Conservation (phyloP, 2,113 vertebrate genomes). For the Apteryx mantelli region DNA sequence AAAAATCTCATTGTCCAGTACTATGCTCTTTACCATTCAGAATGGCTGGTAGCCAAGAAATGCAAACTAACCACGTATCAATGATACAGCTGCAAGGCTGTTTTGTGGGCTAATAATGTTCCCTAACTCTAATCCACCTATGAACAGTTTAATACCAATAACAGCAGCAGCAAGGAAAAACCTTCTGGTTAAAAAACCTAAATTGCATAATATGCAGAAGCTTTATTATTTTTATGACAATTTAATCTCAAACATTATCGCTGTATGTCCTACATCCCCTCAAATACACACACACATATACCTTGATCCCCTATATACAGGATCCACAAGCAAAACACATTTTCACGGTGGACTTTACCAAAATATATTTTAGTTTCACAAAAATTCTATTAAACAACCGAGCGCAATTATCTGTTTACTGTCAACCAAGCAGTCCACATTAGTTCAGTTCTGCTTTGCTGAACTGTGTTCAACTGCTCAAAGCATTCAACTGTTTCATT, state of each 20-base stretch:
- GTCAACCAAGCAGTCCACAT: constrained; percentile 2
- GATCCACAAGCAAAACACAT: background rate
- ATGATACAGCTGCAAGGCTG: background rate
- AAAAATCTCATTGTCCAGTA: background rate
- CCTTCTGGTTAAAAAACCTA: background rate
- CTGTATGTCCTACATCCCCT: background rate
- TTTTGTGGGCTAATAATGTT: background rate
- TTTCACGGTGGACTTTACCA: background rate
- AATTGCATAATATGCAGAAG: background rate
- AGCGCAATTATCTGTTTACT: background rate
- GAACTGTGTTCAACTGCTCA: constrained; percentile 28
- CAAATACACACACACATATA: background rate
- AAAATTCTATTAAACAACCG: constrained; percentile 44
- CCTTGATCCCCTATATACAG: background rate
- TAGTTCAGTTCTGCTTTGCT: constrained; percentile 32
- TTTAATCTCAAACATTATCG: background rate
- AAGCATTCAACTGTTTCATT: constrained; percentile 31
- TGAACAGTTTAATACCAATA: background rate
- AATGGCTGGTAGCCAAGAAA: constrained; percentile 22
- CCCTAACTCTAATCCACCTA: background rate
- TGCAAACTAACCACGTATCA: background rate
- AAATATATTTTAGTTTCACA: background rate
- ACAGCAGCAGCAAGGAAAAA: background rate
- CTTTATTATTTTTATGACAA: background rate
- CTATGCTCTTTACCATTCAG: constrained; percentile 2